A percentile compares a stretch with the other conserved stretches of the same genome.
Evolutionary conservation across 2,113 vertebrate species (phyloP).

Genomic region (Carlito syrichta): DNA sequence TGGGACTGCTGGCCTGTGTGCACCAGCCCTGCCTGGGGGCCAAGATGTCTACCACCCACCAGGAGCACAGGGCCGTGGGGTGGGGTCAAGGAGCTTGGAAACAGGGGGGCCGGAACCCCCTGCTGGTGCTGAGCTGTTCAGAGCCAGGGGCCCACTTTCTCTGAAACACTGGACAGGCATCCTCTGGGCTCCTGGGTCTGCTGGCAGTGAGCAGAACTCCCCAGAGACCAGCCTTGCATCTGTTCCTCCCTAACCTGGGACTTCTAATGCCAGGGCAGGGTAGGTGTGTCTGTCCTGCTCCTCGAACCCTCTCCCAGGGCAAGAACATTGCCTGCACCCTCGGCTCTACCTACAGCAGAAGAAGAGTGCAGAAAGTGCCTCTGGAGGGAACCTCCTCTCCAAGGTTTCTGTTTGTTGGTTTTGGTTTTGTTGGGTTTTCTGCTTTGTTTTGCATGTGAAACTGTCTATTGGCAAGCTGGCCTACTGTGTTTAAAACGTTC

Average conservation of each 20-base stretch:
- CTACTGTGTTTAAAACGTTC: background rate
- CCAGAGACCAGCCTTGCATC: background rate
- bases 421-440: background rate
- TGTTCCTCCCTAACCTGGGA: too few relatives aligned
- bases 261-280: background rate
- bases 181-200: background rate
- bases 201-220: background rate
- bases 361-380: background rate
- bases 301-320: too few relatives aligned
- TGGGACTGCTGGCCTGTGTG: background rate
- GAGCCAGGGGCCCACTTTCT: background rate
- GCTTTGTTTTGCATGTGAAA: background rate
- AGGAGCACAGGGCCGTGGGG: constrained; percentile 21
- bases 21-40: background rate
- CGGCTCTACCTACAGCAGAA: background rate
- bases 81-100: background rate
- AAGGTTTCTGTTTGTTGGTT: background rate
- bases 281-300: rapidly evolving
- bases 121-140: background rate
- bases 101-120: background rate
- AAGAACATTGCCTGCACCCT: rapidly evolving
- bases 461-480: background rate
- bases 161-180: background rate
- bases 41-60: constrained; percentile 58
- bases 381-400: background rate